Conservation (phyloP, 2,797 vertebrate species). For the Pagetopsis macropterus region DNA sequence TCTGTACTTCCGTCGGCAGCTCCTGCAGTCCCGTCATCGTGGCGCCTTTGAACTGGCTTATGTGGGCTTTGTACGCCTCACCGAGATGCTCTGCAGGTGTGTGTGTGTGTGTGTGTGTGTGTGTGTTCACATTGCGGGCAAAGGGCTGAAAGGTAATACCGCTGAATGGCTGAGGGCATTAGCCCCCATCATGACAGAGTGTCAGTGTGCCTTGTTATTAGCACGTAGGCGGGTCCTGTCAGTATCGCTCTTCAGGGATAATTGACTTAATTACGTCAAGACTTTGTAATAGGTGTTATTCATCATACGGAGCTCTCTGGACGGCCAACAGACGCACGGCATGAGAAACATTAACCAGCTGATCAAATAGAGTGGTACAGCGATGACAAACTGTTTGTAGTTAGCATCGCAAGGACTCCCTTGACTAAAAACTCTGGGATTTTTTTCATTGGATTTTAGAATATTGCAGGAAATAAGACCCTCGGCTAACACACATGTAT, state of each 20-base stretch:
- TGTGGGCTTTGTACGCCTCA: slow-evolving; percentile 94
- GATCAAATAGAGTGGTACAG: background rate
- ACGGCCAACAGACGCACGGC: background rate
- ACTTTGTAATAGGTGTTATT: slow-evolving; percentile 26
- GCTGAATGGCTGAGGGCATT: slow-evolving; percentile 33
- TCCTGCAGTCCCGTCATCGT: slow-evolving; percentile 95
- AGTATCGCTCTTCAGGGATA: slow-evolving; percentile 39
- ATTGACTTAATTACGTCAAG: slow-evolving; percentile 39
- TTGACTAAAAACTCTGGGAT: too few relatives aligned
- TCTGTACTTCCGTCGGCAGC: slow-evolving; percentile 93
- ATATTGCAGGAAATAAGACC: too few relatives aligned
- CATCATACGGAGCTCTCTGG: slow-evolving; percentile 25
- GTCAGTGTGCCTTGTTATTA: slow-evolving; percentile 48
- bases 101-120: slow-evolving; percentile 44
- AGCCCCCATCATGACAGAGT: slow-evolving; percentile 27
- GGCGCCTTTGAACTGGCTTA: slow-evolving; percentile 98
- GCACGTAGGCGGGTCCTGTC: background rate
- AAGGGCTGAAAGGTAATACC: slow-evolving; percentile 57
- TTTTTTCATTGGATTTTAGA: too few relatives aligned
- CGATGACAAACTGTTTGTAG: too few relatives aligned
- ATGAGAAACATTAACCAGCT: background rate
- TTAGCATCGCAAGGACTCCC: too few relatives aligned
- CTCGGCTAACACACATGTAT: too few relatives aligned
- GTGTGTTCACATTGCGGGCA: slow-evolving; percentile 33
- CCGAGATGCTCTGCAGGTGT: slow-evolving; percentile 93